Evolutionary conservation across 2,797 vertebrate species (phyloP).

Genomic region (Alosa sapidissima): DNA sequence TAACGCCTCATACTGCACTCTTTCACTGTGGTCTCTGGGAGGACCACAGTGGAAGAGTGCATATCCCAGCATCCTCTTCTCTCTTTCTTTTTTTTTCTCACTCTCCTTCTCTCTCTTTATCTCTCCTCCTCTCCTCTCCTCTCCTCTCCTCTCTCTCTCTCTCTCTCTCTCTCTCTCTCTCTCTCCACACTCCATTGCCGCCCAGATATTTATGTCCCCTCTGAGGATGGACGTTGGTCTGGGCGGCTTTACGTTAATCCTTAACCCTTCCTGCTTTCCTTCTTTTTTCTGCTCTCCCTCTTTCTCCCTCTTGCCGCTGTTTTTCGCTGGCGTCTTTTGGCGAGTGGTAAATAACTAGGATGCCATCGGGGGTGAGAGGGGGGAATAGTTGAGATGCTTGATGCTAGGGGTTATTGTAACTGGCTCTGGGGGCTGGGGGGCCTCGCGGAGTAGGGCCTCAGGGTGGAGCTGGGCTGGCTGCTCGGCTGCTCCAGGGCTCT

Average conservation of each 20-base stretch:
- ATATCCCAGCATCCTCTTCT: background rate
- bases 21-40: background rate
- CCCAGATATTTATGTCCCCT: slow-evolving; percentile 20
- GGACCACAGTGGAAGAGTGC: background rate
- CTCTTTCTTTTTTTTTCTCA: background rate
- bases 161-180: background rate
- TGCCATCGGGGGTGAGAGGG: slow-evolving; percentile 24
- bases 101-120: background rate
- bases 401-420: slow-evolving; percentile 32
- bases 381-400: slow-evolving; percentile 53
- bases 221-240: background rate
- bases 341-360: slow-evolving; percentile 43
- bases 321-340: slow-evolving; percentile 45
- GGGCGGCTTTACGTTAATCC: background rate
- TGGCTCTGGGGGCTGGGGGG: background rate
- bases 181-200: background rate
- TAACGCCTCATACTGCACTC: background rate
- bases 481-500: background rate
- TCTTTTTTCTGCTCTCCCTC: background rate
- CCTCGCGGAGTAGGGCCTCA: background rate
- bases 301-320: too few species aligned
- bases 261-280: background rate
- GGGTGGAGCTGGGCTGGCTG: background rate
- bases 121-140: background rate
- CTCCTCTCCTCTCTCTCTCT: background rate